Conservation (phyloP, 1,140 invertebrate species). For the Drosophila yakuba region DNA sequence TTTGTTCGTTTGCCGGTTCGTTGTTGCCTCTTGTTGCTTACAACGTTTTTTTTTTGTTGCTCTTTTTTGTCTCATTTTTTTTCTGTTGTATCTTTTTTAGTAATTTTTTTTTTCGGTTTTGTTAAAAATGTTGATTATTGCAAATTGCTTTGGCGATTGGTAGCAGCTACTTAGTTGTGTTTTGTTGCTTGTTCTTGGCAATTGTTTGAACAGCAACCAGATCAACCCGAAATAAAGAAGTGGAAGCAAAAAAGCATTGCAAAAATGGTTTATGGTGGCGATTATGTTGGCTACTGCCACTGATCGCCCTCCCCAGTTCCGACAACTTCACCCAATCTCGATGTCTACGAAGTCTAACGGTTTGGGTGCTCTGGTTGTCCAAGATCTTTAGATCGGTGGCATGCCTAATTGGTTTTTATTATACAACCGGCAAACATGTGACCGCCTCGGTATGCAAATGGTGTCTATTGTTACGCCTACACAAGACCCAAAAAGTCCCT, state of each 20-base stretch:
- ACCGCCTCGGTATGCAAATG: slow-evolving; percentile 66
- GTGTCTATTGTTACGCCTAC: slow-evolving; percentile 78
- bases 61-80: slow-evolving; percentile 40
- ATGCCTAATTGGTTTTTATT: slow-evolving; percentile 75
- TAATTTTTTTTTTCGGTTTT: slow-evolving; percentile 49
- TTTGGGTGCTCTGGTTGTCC: slow-evolving; percentile 20
- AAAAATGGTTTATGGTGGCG: slow-evolving; percentile 57
- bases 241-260: too few species aligned
- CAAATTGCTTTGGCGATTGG: slow-evolving; percentile 82
- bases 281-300: slow-evolving; percentile 47
- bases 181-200: slow-evolving; percentile 74
- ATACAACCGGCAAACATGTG: slow-evolving; percentile 36
- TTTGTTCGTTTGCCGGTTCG: slow-evolving; percentile 31
- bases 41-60: slow-evolving; percentile 61
- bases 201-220: slow-evolving; percentile 74
- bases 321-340: slow-evolving; percentile 28
- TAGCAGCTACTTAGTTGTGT: slow-evolving; percentile 82
- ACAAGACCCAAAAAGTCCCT: slow-evolving; percentile 25
- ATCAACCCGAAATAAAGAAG: slow-evolving; percentile 8
- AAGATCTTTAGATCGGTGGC: slow-evolving; percentile 60
- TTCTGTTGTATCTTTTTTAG: slow-evolving; percentile 39
- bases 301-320: neutral
- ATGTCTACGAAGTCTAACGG: slow-evolving; percentile 54
- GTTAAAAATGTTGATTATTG: slow-evolving; percentile 82
- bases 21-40: slow-evolving; percentile 49